phyloP scores from a whole-genome alignment of 2,888 invertebrate species.

The Hanleya hanleyi region DNA sequence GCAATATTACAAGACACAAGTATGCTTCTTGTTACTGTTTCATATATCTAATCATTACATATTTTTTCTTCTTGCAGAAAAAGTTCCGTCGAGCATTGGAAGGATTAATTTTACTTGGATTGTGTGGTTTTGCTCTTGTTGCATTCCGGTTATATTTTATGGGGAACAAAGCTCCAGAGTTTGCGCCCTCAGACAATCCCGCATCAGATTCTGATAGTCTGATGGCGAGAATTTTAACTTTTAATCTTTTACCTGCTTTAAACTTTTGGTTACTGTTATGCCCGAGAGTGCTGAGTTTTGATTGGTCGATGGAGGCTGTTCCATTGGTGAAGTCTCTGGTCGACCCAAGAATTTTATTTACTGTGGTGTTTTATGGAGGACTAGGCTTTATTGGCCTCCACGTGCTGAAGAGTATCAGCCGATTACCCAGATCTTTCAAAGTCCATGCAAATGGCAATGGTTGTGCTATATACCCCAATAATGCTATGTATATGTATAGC shows the following conservation, averaged over 20 bases:
- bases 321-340: conserved; percentile 85
- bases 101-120: conserved; percentile 76
- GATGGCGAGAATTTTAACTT: conserved; percentile 89
- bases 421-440: background rate
- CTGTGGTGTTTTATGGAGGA: conserved; percentile 82
- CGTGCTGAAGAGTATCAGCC: conserved; percentile 44
- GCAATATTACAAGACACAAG: background rate
- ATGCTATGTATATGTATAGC: background rate
- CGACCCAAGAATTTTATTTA: conserved; percentile 86
- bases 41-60: background rate
- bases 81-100: conserved; percentile 64
- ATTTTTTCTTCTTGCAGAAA: conserved; percentile 35
- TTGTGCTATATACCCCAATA: background rate
- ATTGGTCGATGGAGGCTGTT: conserved; percentile 99
- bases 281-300: conserved; percentile 93
- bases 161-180: conserved; percentile 82
- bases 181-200: conserved; percentile 97
- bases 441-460: conserved; percentile 55
- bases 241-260: conserved; percentile 91
- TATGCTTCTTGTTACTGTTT: too few relatives aligned
- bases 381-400: conserved; percentile 53
- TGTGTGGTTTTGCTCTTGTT: conserved; percentile 81
- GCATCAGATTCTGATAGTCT: conserved; percentile 89
- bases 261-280: conserved; percentile 91
- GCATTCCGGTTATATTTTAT: conserved; percentile 86